Evolutionary conservation across 2,797 vertebrate genomes (phyloP).

Genomic region (Vultur gryphus): DNA sequence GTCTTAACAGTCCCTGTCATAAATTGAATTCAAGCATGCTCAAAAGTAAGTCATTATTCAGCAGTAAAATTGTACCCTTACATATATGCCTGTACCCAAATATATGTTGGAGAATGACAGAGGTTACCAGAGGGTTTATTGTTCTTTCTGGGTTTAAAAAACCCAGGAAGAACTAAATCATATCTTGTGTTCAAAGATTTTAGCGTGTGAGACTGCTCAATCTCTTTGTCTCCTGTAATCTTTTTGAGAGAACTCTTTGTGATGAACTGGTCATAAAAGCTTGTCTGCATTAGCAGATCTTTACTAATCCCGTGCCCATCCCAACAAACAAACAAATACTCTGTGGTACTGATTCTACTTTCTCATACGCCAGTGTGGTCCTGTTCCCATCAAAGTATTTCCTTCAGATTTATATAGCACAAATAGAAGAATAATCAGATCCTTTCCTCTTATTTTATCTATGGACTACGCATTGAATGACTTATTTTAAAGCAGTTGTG

Average conservation of each 20-base stretch:
- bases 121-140: not conserved
- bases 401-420: not conserved
- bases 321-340: not conserved
- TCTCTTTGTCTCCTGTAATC: not conserved
- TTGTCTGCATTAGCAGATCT: not conserved
- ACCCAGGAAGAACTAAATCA: not conserved
- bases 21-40: not conserved
- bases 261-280: not conserved
- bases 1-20: not conserved
- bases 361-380: not conserved
- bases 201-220: not conserved
- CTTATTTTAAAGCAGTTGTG: constrained; percentile 19
- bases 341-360: not conserved
- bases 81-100: not conserved
- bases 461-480: not conserved
- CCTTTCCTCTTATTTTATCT: constrained; percentile 26
- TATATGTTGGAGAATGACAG: not conserved
- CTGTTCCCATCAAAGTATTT: not conserved
- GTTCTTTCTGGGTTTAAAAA: not conserved
- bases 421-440: constrained; percentile 38
- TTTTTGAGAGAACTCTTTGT: not conserved
- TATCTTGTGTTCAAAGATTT: not conserved
- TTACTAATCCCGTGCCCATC: not conserved
- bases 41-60: not conserved
- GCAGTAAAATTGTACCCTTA: not conserved